Conservation (phyloP, 2,113 vertebrate species). For the Callocephalon fimbriatum region DNA sequence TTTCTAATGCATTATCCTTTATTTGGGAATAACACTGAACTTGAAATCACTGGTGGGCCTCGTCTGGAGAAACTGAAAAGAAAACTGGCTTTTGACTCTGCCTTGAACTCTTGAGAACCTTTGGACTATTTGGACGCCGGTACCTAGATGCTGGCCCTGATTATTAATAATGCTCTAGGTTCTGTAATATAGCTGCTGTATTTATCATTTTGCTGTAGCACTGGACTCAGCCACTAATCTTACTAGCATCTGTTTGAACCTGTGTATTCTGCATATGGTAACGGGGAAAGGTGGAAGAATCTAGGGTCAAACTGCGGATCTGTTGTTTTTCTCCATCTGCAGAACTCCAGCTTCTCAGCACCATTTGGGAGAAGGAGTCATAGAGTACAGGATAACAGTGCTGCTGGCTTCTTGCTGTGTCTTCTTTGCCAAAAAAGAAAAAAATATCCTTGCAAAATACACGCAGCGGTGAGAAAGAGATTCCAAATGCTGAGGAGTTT, state of each 20-base stretch:
- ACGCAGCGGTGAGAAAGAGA: background rate
- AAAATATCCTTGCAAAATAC: background rate
- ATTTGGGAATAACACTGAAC: background rate
- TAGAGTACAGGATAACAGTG: background rate
- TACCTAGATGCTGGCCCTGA: background rate
- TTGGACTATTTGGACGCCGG: background rate
- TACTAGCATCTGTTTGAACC: background rate
- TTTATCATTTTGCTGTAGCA: background rate
- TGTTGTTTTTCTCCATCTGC: background rate
- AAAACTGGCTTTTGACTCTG: background rate
- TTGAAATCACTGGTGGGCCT: background rate
- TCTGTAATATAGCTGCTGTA: background rate
- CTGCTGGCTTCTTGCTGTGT: background rate
- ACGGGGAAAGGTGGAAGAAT: background rate
- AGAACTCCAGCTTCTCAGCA: background rate
- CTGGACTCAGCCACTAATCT: background rate
- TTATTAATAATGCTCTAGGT: background rate
- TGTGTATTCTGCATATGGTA: background rate
- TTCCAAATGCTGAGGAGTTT: background rate
- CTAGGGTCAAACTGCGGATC: background rate
- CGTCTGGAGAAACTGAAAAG: background rate
- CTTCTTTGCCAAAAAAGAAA: background rate
- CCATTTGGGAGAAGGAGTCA: background rate
- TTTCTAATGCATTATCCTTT: background rate
- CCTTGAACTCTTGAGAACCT: background rate